phyloP scores from a whole-genome alignment of 2,888 invertebrate species.

The Nematopogon swammerdamellus region DNA sequence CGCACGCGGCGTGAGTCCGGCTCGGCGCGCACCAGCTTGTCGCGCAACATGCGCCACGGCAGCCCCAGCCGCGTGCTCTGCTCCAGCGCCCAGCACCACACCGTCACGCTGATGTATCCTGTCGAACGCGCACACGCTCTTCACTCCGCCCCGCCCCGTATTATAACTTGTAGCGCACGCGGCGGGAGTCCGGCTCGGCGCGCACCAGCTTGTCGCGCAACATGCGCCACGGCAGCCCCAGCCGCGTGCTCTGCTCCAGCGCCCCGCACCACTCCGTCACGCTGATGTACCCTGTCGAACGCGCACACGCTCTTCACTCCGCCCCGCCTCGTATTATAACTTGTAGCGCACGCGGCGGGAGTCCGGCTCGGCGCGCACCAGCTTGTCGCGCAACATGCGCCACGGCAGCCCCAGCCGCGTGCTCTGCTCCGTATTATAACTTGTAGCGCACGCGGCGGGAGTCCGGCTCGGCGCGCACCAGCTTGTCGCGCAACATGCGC shows the following conservation, averaged over 20 bases:
- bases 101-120: constrained; percentile 74
- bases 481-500: constrained; percentile 79
- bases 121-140: not conserved
- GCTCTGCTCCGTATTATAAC: too few species aligned
- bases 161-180: constrained; percentile 74
- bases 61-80: constrained; percentile 73
- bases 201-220: constrained; percentile 76
- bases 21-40: constrained; percentile 70
- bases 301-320: too few species aligned
- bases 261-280: constrained; percentile 81
- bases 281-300: constrained; percentile 72
- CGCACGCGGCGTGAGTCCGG: constrained; percentile 63
- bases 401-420: constrained; percentile 84
- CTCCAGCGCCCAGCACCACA: constrained; percentile 87
- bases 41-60: constrained; percentile 85
- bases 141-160: too few species aligned
- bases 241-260: constrained; percentile 75
- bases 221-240: constrained; percentile 87
- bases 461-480: constrained; percentile 63
- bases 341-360: constrained; percentile 70
- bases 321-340: too few species aligned
- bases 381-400: constrained; percentile 79
- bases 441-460: constrained; percentile 70
- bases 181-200: constrained; percentile 59
- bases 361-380: constrained; percentile 63